phyloP scores from a whole-genome alignment of 1,140 invertebrate genomes.

The Pseudomyrmex dendroicus region DNA sequence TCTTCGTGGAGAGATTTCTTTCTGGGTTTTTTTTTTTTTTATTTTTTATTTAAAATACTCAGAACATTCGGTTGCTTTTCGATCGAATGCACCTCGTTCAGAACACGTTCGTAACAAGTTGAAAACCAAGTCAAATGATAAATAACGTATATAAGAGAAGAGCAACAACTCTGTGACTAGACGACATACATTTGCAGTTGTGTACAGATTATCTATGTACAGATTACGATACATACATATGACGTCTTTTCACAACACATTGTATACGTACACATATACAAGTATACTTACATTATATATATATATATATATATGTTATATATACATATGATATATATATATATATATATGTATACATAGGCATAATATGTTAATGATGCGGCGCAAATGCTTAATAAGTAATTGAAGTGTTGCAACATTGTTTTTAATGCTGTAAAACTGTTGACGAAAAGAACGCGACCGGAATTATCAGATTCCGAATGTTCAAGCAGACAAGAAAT shows the following conservation, averaged over 20 bases:
- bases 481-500: constrained; percentile 1
- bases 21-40: not conserved
- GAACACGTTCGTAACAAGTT: constrained; percentile 1
- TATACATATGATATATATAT: too few relatives aligned
- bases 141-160: constrained; percentile 17
- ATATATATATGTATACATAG: too few relatives aligned
- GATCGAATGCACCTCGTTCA: constrained; percentile 28
- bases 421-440: not conserved
- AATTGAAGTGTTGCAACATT: not conserved
- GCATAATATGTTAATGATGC: too few relatives aligned
- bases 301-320: too few relatives aligned
- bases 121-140: constrained; percentile 19
- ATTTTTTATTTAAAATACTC: constrained; percentile 13
- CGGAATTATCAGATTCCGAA: not conserved
- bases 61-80: constrained; percentile 32
- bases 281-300: too few relatives aligned
- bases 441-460: not conserved
- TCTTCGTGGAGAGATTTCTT: not conserved
- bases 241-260: constrained; percentile 13
- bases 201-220: not conserved
- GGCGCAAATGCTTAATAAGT: too few relatives aligned
- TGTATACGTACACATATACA: not conserved
- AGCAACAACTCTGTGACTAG: constrained; percentile 29
- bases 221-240: not conserved
- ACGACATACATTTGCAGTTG: not conserved